These are phyloP conservation scores for Drosophila prolongata DNA, from an alignment of 2,888 invertebrate species.

Conservation along the genomic window DNA sequence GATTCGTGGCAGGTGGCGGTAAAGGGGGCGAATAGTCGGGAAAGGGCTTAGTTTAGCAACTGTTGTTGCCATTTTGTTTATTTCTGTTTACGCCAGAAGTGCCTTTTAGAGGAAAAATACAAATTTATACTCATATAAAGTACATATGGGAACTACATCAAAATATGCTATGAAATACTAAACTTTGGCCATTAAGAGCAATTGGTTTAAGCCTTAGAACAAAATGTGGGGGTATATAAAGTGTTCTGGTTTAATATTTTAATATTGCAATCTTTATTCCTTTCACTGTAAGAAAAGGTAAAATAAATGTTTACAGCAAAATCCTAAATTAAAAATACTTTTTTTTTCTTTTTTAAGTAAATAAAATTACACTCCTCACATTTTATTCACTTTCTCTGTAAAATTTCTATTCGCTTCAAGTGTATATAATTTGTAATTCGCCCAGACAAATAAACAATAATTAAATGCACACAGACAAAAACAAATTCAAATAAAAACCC, in stretches of 20 bases:
- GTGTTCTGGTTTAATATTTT: background rate
- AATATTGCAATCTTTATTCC: background rate
- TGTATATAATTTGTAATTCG: constrained; percentile 27
- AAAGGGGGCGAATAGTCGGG: background rate
- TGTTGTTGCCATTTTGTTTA: constrained; percentile 68
- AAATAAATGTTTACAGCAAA: too few relatives aligned
- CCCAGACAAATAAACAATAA: constrained; percentile 41
- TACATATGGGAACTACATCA: background rate
- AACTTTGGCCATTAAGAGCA: constrained; percentile 4
- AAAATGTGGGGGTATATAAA: background rate
- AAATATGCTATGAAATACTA: constrained; percentile 11
- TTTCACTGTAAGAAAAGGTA: too few relatives aligned
- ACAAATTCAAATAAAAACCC: constrained; percentile 10
- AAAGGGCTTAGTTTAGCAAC: constrained; percentile 47
- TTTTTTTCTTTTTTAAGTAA: background rate
- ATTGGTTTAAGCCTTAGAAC: background rate
- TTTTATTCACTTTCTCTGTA: background rate
- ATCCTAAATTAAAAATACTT: too few relatives aligned
- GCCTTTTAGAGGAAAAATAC: constrained; percentile 44
- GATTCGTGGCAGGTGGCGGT: constrained; percentile 1
- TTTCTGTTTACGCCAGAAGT: constrained; percentile 58
- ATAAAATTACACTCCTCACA: background rate
- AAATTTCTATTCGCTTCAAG: constrained; percentile 1
- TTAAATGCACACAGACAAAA: constrained; percentile 39
- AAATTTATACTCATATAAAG: constrained; percentile 3